These are phyloP conservation scores for Ancistrus triradiatus DNA, from an alignment of 2,113 vertebrate species.

Conservation along the genomic window DNA sequence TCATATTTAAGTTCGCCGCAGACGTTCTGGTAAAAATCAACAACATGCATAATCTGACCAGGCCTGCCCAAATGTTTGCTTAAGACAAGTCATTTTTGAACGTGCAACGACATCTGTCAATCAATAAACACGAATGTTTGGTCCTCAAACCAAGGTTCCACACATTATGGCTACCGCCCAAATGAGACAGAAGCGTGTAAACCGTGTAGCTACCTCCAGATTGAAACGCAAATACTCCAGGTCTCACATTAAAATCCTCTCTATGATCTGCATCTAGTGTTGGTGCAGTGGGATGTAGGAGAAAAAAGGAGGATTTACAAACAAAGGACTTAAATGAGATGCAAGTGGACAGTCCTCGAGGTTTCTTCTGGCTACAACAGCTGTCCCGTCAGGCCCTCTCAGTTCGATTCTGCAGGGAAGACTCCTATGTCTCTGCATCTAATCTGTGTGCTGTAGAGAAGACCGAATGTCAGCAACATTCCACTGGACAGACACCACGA, in stretches of 20 bases:
- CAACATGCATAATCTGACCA: neutral
- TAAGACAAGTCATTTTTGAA: too few relatives aligned
- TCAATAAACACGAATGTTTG: too few relatives aligned
- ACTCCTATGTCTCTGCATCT: constrained; percentile 77
- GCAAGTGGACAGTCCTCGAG: constrained; percentile 8
- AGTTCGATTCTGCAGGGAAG: neutral
- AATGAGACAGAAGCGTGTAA: neutral
- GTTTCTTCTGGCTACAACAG: neutral
- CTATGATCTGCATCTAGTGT: neutral
- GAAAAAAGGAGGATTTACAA: constrained; percentile 19
- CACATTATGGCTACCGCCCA: too few relatives aligned
- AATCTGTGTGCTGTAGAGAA: constrained; percentile 84
- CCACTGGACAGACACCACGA: neutral
- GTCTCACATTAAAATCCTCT: too few relatives aligned
- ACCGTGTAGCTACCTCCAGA: neutral
- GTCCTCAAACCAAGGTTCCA: too few relatives aligned
- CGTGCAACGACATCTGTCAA: too few relatives aligned
- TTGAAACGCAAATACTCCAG: neutral
- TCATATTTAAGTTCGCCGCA: too few relatives aligned
- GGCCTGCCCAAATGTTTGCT: neutral
- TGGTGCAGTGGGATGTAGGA: neutral
- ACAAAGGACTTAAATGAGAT: neutral
- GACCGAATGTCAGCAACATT: too few relatives aligned
- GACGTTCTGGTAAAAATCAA: too few relatives aligned
- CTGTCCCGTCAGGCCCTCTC: constrained; percentile 15